Base-by-base conservation (phyloP, 2,888 invertebrate genomes). In the Scaptomyza flava region DNA sequence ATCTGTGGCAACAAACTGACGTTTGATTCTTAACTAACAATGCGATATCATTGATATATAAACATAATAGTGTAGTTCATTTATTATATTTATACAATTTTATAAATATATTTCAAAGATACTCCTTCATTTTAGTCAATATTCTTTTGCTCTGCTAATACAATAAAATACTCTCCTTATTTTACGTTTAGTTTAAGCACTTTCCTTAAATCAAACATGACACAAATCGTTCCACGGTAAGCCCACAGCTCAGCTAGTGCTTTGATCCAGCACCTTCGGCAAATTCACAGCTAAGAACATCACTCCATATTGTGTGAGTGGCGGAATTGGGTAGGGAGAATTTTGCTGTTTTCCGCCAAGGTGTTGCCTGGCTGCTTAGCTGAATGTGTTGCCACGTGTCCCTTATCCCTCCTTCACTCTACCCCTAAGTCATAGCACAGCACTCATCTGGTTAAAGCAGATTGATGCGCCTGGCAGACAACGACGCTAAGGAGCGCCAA, bases 381-480 rank as follows among this genome's bases (percentile, higher is more conserved):
- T 45, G 31, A 67, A 66, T 67, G 56, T 58, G 66, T 65, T 47
- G 47, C 46, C 67, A 65, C 41, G 65, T 66, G 56, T 50, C 48
- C 7, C 31, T 33, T n/a, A 14, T 38, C 36, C 38, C 14, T 14
- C 3, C 14, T 8, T 17, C 9, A 33, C 7, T 14, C 7, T 20
- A 8, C 9, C 6, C 30, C 31, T 1, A 12, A 3, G 6, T 11
- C 30, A n/a, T 20, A 4, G 36, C 31, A 41, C 20, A 43, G 59
- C 56, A 47, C 36, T 45, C 61, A 41, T 56, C 42, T 38, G 75
- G 51, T 45, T 45, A 64, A 64, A 54, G 52, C 56, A 77, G 70
- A 80, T 80, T 77, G 81, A 80, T 80, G 81, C 48, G 76, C 60
- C 56, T 46, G 34, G 53, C 42, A 45, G 50, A 31, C 57, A 62